Evolutionary conservation across 2,797 vertebrate genomes (phyloP).

Genomic region (Hyperoplus lanceolatus): DNA sequence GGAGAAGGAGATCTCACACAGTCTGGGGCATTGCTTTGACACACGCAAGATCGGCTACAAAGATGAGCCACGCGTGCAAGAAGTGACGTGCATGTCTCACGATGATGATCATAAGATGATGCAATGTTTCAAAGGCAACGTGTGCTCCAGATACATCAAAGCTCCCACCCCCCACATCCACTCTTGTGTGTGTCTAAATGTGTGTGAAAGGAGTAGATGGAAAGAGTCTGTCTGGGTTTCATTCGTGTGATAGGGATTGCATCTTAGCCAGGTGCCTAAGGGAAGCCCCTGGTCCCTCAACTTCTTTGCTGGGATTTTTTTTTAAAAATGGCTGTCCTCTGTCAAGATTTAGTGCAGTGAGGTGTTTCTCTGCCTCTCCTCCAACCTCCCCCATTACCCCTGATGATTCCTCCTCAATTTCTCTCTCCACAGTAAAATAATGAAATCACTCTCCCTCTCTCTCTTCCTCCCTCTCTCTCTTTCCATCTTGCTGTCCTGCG

Average conservation of each 20-base stretch:
- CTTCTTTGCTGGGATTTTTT: slow-evolving; percentile 35
- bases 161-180: background rate
- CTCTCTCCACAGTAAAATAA: slow-evolving; percentile 64
- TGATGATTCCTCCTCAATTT: background rate
- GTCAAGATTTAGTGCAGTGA: slow-evolving; percentile 73
- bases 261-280: slow-evolving; percentile 50
- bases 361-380: slow-evolving; percentile 27
- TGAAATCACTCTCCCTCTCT: slow-evolving; percentile 58
- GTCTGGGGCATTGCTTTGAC: slow-evolving; percentile 35
- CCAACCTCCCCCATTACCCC: slow-evolving; percentile 8
- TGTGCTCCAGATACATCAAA: slow-evolving; percentile 1
- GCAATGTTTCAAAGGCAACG: slow-evolving; percentile 19
- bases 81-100: slow-evolving; percentile 8
- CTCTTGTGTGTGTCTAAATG: slow-evolving; percentile 15
- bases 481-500: slow-evolving; percentile 49
- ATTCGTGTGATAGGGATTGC: slow-evolving; percentile 44
- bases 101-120: slow-evolving; percentile 8
- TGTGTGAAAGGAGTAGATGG: background rate
- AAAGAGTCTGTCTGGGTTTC: slow-evolving; percentile 17
- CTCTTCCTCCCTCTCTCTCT: slow-evolving; percentile 19
- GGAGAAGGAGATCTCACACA: slow-evolving; percentile 27
- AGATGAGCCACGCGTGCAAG: slow-evolving; percentile 5
- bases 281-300: slow-evolving; percentile 48
- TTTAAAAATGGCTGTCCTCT: slow-evolving; percentile 70
- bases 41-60: slow-evolving; percentile 7